phyloP scores from a whole-genome alignment of 2,888 invertebrate species.

The Plemyria rubiginata region DNA sequence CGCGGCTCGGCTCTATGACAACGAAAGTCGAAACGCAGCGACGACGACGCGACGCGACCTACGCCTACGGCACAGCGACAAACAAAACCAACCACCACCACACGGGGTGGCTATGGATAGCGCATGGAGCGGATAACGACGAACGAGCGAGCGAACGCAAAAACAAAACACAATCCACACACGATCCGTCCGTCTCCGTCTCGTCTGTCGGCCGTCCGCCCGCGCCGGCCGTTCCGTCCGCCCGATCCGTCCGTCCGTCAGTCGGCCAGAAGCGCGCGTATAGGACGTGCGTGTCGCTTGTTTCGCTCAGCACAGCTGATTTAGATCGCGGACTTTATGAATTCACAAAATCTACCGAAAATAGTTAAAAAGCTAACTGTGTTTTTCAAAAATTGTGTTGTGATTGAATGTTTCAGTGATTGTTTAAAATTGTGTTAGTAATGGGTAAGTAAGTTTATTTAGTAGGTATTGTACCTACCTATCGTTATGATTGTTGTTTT shows the following conservation, averaged over 20 bases:
- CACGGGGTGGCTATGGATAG: slow-evolving; percentile 3
- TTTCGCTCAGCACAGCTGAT: slow-evolving; percentile 59
- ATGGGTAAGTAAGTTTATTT: slow-evolving; percentile 61
- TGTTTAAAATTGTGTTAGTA: slow-evolving; percentile 48
- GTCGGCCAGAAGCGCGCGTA: slow-evolving; percentile 66
- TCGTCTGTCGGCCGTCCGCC: too few species aligned
- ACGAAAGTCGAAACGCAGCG: slow-evolving; percentile 13
- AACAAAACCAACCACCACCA: slow-evolving; percentile 47
- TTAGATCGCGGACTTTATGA: slow-evolving; percentile 66
- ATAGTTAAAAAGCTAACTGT: slow-evolving; percentile 45
- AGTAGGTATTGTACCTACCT: too few species aligned
- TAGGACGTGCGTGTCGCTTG: slow-evolving; percentile 54
- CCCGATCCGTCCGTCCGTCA: slow-evolving; percentile 74
- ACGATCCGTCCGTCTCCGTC: too few species aligned
- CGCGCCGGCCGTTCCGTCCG: too few species aligned
- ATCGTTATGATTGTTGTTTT: neutral
- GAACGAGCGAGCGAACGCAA: slow-evolving; percentile 44
- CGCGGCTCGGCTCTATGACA: too few species aligned
- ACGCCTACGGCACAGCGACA: too few species aligned
- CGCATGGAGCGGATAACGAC: slow-evolving; percentile 32
- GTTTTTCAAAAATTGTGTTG: slow-evolving; percentile 51
- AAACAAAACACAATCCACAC: too few species aligned
- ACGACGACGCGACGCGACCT: too few species aligned
- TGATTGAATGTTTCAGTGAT: slow-evolving; percentile 53
- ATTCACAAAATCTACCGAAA: slow-evolving; percentile 52